Percentiles rank a stretch among this genome's conserved stretches.
phyloP scores from a whole-genome alignment of 2,797 vertebrate species.

The Dermochelys coriacea region DNA sequence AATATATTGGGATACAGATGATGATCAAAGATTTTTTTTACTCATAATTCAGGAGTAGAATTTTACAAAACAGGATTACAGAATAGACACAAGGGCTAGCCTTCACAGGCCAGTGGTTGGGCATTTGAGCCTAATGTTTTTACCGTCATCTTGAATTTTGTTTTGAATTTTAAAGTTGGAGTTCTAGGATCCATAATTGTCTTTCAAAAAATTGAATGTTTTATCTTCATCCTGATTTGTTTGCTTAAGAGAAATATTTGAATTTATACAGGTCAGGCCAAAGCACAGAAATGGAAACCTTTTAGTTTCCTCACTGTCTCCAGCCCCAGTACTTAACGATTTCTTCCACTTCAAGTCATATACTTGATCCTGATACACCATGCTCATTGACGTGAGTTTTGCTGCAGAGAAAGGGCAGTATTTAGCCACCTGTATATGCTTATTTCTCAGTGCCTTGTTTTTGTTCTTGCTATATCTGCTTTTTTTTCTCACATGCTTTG shows the following conservation, averaged over 20 bases:
- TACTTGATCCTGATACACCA: not conserved
- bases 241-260: not conserved
- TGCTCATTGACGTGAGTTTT: not conserved
- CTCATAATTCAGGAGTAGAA: not conserved
- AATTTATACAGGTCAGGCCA: not conserved
- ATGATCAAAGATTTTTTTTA: not conserved
- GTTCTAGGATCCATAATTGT: not conserved
- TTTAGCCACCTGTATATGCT: not conserved
- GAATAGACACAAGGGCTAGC: not conserved
- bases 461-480: not conserved
- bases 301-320: not conserved
- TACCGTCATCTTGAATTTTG: not conserved
- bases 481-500: not conserved
- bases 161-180: not conserved
- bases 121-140: not conserved
- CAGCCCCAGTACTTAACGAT: not conserved
- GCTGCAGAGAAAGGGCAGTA: not conserved
- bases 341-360: not conserved
- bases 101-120: not conserved
- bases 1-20: not conserved
- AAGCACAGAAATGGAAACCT: not conserved
- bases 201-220: not conserved
- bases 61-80: not conserved
- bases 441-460: not conserved
- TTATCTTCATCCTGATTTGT: not conserved